A percentile compares a stretch with the other conserved stretches of the same genome.
Evolutionary conservation across 2,797 vertebrate genomes (phyloP).

Genomic region (Spinibarbus caldwelli): DNA sequence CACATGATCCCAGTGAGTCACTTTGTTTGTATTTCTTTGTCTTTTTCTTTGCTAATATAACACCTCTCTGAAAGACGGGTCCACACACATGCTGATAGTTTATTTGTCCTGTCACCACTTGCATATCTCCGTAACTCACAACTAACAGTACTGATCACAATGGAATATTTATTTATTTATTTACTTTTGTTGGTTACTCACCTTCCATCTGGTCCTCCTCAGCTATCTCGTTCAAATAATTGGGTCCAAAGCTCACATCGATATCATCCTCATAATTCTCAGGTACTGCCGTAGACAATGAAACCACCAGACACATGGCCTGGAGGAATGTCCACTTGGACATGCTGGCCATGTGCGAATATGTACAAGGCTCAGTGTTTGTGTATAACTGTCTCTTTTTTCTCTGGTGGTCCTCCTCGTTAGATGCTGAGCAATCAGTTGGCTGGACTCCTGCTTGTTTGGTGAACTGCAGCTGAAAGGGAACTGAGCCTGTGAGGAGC

Average conservation of each 20-base stretch:
- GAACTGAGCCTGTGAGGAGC: conserved; percentile 58
- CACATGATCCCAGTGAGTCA: background rate
- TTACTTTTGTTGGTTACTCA: conserved; percentile 65
- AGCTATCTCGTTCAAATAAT: conserved; percentile 75
- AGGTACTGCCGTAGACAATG: conserved; percentile 64
- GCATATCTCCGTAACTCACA: background rate
- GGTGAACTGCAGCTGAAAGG: conserved; percentile 57
- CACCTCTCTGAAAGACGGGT: background rate
- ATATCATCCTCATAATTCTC: conserved; percentile 79
- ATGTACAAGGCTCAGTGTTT: conserved; percentile 15
- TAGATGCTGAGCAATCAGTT: conserved; percentile 60
- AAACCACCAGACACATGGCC: conserved; percentile 68
- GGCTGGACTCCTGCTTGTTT: conserved; percentile 48
- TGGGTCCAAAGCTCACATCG: conserved; percentile 64
- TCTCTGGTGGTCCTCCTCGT: background rate
- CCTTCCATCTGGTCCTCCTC: conserved; percentile 65
- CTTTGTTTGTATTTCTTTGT: background rate
- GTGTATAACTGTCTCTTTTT: conserved; percentile 15
- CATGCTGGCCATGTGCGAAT: conserved; percentile 69
- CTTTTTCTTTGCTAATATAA: background rate
- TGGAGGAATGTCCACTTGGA: conserved; percentile 66
- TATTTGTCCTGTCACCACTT: background rate
- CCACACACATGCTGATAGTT: conserved; percentile 16
- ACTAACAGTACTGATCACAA: background rate
- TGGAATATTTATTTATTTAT: background rate